These are phyloP conservation scores for Craterocephalus amniculus DNA, from an alignment of 2,797 vertebrate species.

Conservation along the genomic window DNA sequence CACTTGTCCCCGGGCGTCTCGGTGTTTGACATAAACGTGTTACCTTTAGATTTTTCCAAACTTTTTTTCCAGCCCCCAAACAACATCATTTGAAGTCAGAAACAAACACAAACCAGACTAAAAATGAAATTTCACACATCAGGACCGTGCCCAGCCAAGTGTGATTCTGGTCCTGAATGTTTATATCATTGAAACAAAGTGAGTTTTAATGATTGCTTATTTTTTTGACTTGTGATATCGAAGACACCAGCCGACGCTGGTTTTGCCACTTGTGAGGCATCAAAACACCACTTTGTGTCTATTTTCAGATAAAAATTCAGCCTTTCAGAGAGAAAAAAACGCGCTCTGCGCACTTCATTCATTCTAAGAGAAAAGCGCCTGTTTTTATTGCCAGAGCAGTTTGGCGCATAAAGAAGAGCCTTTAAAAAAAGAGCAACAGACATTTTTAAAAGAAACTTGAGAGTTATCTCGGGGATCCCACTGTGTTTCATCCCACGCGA, in stretches of 20 bases:
- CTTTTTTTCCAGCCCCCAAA: slow-evolving; percentile 13
- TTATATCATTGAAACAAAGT: slow-evolving; percentile 57
- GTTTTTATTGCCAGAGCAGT: slow-evolving; percentile 8
- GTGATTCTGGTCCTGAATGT: slow-evolving; percentile 30
- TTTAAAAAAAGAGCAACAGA: no score
- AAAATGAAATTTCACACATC: slow-evolving; percentile 68
- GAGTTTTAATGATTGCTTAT: slow-evolving; percentile 13
- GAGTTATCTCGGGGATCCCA: no score
- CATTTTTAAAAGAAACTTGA: no score
- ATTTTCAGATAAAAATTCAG: slow-evolving; percentile 6
- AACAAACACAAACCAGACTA: slow-evolving; percentile 39
- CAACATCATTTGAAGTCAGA: slow-evolving; percentile 32
- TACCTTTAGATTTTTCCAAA: slow-evolving; percentile 47
- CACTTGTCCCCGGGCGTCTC: slow-evolving; percentile 64
- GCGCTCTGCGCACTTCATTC: slow-evolving; percentile 55
- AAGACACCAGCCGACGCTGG: slow-evolving; percentile 18
- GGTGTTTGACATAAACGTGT: slow-evolving; percentile 63
- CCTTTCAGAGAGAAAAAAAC: neutral
- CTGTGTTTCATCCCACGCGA: neutral
- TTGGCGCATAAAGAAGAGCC: slow-evolving; percentile 48
- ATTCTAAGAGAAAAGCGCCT: slow-evolving; percentile 48
- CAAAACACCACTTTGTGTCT: slow-evolving; percentile 45
- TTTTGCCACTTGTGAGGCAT: slow-evolving; percentile 49
- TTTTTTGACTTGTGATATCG: slow-evolving; percentile 21
- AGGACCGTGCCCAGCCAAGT: slow-evolving; percentile 49